A percentile compares a stretch with the other conserved stretches of the same genome.
Conservation (phyloP, 2,888 invertebrate genomes). For the Lampropteryx suffumata region DNA sequence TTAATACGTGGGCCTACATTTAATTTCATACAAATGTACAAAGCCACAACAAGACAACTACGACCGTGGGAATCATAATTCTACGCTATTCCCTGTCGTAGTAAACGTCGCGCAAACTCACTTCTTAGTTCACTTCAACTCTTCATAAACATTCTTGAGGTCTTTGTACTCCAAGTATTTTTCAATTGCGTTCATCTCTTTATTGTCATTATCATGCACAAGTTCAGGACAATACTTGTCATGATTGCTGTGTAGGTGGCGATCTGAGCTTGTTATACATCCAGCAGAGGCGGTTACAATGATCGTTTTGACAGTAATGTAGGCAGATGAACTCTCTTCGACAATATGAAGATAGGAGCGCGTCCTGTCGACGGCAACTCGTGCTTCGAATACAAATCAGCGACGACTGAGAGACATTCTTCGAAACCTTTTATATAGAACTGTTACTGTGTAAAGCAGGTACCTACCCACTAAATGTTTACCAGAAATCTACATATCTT, state of each 20-base stretch:
- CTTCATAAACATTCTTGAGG: slow-evolving; percentile 25
- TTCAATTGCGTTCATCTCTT: slow-evolving; percentile 19
- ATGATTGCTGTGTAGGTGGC: slow-evolving; percentile 61
- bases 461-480: too few relatives aligned
- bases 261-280: slow-evolving; percentile 44
- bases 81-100: slow-evolving; percentile 36
- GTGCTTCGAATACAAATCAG: slow-evolving; percentile 31
- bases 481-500: too few relatives aligned
- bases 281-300: slow-evolving; percentile 38
- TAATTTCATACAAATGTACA: too few relatives aligned
- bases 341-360: slow-evolving; percentile 21
- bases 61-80: slow-evolving; percentile 33
- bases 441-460: neutral
- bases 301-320: slow-evolving; percentile 48
- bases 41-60: neutral
- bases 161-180: slow-evolving; percentile 24
- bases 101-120: slow-evolving; percentile 13
- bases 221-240: slow-evolving; percentile 55
- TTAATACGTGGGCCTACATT: too few relatives aligned
- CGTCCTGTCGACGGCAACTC: slow-evolving; percentile 16
- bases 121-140: slow-evolving; percentile 19
- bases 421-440: slow-evolving; percentile 13
- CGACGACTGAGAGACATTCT: slow-evolving; percentile 23
- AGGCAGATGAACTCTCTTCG: slow-evolving; percentile 25
- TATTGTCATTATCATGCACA: slow-evolving; percentile 32